phyloP scores from a whole-genome alignment of 1,140 invertebrate genomes.

The Eupristina koningsbergeri region DNA sequence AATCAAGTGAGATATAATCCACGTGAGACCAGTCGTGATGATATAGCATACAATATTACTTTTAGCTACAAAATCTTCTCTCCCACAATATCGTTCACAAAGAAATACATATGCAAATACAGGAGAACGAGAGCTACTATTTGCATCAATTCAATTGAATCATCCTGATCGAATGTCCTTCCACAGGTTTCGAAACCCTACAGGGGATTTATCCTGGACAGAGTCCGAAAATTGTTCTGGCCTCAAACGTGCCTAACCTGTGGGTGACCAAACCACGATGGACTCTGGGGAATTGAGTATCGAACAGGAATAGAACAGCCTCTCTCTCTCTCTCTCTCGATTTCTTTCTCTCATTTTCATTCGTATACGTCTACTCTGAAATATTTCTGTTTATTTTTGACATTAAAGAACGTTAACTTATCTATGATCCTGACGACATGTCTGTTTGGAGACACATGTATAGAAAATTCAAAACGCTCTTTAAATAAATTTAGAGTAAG shows the following conservation, averaged over 20 bases:
- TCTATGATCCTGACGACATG: neutral
- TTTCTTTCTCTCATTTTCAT: neutral
- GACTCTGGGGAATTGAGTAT: neutral
- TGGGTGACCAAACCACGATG: neutral
- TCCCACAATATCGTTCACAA: neutral
- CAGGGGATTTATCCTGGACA: conserved; percentile 33
- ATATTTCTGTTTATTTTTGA: neutral
- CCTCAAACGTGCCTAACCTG: conserved; percentile 20
- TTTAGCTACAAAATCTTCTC: neutral
- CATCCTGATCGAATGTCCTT: neutral
- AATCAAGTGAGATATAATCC: conserved; percentile 10
- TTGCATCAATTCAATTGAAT: conserved; percentile 24
- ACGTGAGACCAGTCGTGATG: neutral
- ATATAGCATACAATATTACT: no score
- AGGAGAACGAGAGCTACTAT: neutral
- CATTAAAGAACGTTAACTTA: neutral
- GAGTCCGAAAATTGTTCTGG: conserved; percentile 31
- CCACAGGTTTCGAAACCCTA: neutral
- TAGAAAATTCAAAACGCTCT: neutral
- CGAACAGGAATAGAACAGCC: neutral
- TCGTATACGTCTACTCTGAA: neutral
- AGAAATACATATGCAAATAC: conserved; percentile 37
- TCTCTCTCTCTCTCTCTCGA: conserved; percentile 5
- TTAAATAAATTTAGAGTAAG: neutral
- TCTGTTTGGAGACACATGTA: neutral